Evolutionary conservation across 2,888 invertebrate species (phyloP).

Genomic region (Drosophila ustulata): DNA sequence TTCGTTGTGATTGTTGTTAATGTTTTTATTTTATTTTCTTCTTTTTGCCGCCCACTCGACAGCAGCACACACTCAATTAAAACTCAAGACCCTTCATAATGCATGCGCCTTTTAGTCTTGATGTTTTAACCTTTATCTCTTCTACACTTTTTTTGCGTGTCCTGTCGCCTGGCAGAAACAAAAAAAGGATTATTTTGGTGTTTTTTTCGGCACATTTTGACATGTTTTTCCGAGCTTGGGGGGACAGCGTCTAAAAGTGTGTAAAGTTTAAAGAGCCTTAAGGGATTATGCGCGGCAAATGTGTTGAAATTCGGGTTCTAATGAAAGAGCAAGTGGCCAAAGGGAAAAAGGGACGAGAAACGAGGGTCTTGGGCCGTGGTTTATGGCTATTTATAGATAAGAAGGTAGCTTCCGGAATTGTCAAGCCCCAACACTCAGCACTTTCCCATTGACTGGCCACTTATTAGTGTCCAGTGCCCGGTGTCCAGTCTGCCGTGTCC

Average conservation of each 20-base stretch:
- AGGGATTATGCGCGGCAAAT: conserved; percentile 80
- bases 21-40: conserved; percentile 16
- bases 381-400: conserved; percentile 80
- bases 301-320: conserved; percentile 78
- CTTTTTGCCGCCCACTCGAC: conserved; percentile 25
- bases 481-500: conserved; percentile 57
- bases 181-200: conserved; percentile 75
- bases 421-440: conserved; percentile 40
- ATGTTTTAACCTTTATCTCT: conserved; percentile 75
- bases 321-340: conserved; percentile 56
- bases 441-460: conserved; percentile 65
- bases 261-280: conserved; percentile 83
- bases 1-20: conserved; percentile 29
- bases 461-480: conserved; percentile 60
- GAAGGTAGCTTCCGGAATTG: conserved; percentile 55
- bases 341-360: conserved; percentile 47
- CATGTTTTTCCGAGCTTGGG: conserved; percentile 52
- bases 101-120: conserved; percentile 75
- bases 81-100: conserved; percentile 82
- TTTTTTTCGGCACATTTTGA: conserved; percentile 58
- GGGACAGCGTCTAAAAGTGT: conserved; percentile 67
- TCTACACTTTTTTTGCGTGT: conserved; percentile 14
- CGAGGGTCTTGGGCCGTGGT: conserved; percentile 62
- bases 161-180: conserved; percentile 18
- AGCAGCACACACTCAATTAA: conserved; percentile 82